Percentiles rank a stretch among this genome's conserved stretches.
Conservation (phyloP, 2,113 vertebrate genomes). For the Phaethon lepturus region DNA sequence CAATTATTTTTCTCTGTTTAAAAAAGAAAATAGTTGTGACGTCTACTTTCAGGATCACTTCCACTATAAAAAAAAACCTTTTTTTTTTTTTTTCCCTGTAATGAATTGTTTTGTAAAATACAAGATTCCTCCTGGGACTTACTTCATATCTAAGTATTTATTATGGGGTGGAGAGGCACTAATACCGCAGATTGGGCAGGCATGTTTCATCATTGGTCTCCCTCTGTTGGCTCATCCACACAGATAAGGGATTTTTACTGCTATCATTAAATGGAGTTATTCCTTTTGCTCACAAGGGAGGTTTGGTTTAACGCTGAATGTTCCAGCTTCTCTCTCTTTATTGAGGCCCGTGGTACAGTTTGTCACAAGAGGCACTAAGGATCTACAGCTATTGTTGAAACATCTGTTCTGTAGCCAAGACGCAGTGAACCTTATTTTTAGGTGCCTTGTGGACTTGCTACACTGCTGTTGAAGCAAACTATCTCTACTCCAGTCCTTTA, state of each 20-base stretch:
- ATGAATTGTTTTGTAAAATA: neutral
- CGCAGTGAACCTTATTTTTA: neutral
- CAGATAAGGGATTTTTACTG: conserved; percentile 1
- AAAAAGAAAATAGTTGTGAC: neutral
- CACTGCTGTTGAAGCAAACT: neutral
- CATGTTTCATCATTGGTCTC: neutral
- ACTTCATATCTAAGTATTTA: neutral
- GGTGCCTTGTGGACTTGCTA: neutral
- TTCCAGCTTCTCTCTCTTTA: neutral
- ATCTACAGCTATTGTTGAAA: neutral
- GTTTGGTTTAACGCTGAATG: neutral
- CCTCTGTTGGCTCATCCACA: neutral
- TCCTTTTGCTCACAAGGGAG: neutral
- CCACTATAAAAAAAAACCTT: neutral
- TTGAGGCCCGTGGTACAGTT: neutral
- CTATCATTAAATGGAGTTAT: neutral
- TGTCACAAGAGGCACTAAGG: neutral
- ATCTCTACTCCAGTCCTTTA: neutral
- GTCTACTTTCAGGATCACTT: neutral
- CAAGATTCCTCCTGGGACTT: neutral
- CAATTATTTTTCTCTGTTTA: neutral
- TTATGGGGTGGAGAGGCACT: neutral
- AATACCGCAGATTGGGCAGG: neutral
- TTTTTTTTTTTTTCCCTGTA: neutral
- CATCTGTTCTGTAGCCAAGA: neutral